Base-by-base conservation (phyloP, 2,797 vertebrate species). In the Harpagifer antarcticus region DNA sequence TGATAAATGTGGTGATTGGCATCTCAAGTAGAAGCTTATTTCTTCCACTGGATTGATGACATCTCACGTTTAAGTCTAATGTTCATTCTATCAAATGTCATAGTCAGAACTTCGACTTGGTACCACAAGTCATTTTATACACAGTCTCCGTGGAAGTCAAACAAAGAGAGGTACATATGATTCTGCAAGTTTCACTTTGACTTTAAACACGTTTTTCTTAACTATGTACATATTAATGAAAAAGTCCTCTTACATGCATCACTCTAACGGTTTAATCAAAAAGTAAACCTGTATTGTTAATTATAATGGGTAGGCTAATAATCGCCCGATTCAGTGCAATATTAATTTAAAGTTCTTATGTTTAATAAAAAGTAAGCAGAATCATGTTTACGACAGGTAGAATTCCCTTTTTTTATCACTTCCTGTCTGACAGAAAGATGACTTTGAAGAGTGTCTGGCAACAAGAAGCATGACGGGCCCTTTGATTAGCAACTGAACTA, bases 11-110 rank as follows among this genome's bases (percentile, higher is more conserved):
- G 65, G 11, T 19, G 17, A 61, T 23, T 19, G 14, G 6, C 40
- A 75, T 57, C 13, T 59, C n/a, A 61, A 40, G 19, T 19, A 31
- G 42, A 49, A 40, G 20, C 11, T 60, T 27, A 45, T 59, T 23
- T 58, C 17, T 54, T 61, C 14, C 37, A 20, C 16, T 68, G 23
- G 44, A 61, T 31, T 48, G 23, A 57, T 50, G 16, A 48, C 27
- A 27, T 45, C 16, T 55, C 11, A 14, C 10, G 11, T 77, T 68
- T 16, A 61, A 43, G 11, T 33, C n/a, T 56, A 33, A 65, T n/a
- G 13, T 20, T 43, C 10, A 43, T 17, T 47, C 1, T 17, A 31
- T 33, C 17, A n/a, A 50, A 55, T 61, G 49, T 3, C 11, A 44
- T 23, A 7, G 48, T 15, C 16, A 13, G 37, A 42, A 48, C 8